phyloP scores from a whole-genome alignment of 2,888 invertebrate species.

The Entomobrya multifasciata region DNA sequence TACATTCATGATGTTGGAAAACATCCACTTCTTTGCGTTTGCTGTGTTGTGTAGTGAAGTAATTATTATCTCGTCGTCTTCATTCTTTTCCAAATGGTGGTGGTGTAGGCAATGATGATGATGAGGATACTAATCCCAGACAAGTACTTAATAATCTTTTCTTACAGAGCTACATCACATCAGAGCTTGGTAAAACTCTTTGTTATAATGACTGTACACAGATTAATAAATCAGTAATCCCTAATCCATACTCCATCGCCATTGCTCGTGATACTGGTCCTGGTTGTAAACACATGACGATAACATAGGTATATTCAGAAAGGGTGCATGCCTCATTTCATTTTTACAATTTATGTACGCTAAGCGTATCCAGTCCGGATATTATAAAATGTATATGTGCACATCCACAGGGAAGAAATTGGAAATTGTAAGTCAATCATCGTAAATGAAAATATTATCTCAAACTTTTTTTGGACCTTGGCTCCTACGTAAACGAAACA shows the following conservation, averaged over 20 bases:
- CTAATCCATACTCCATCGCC: background rate
- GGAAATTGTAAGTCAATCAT: conserved; percentile 52
- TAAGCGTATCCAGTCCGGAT: background rate
- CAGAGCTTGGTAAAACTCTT: background rate
- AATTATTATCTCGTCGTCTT: conserved; percentile 50
- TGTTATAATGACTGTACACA: background rate
- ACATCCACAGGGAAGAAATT: conserved; percentile 15
- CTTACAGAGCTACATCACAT: background rate
- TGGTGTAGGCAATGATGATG: conserved; percentile 24
- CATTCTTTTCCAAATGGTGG: conserved; percentile 22
- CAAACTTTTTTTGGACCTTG: too few species aligned
- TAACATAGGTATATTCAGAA: background rate
- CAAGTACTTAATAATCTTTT: conserved; percentile 16
- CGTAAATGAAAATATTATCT: conserved; percentile 36
- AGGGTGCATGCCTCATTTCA: background rate
- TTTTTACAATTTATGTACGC: background rate
- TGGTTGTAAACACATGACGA: background rate
- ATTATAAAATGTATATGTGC: too few species aligned
- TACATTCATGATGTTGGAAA: too few species aligned
- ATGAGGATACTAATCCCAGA: background rate
- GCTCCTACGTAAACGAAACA: background rate
- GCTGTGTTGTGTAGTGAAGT: too few species aligned
- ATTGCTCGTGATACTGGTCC: too few species aligned
- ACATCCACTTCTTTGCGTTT: too few species aligned
- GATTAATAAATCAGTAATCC: background rate